Evolutionary conservation across 1,140 invertebrate genomes (phyloP), one percentile per base, ranked within the genome.

Genomic region (Monochamus saltuarius): DNA sequence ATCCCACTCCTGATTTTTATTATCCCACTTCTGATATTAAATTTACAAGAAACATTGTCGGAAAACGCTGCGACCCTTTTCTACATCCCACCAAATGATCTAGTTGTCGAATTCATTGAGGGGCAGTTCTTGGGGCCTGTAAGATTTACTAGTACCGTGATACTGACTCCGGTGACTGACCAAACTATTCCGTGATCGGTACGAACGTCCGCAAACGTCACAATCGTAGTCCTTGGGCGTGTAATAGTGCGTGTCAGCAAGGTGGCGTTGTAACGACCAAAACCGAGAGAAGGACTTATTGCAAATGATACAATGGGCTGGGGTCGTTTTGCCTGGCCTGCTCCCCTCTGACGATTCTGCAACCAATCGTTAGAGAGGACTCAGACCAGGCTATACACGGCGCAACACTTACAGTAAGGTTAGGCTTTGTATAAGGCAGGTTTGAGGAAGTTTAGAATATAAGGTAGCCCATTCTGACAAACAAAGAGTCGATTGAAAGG

Each of bases 91-190:
- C n/a, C n/a, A n/a, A n/a, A n/a, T n/a, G n/a, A n/a, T n/a, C n/a
- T n/a, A n/a, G n/a, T n/a, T n/a, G n/a, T n/a, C 22, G 22, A 3
- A 3, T 29, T 29, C 22, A 29, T 29, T 6, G 22, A 29, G 22
- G 22, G 22, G 22, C 22, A 6, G 2, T 29, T 29, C 22, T 3
- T 29, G 22, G 22, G 22, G 22, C 22, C 22, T 29, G 22, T 29
- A 29, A 29, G 22, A 2, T 29, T 6, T 29, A 29, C 22, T 29
- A 29, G 22, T 29, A 3, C 58, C 52, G 62, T 83, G 81, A 61
- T 81, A 81, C 64, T 82, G 80, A 61, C 79, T 81, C 59, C 79
- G 79, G 64, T 82, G 81, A 45, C 80, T 81, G 63, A 82, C 75
- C 51, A 83, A 69, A 59, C 80, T 81, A 66, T 82, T 83, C 40